Evolutionary conservation across 2,888 invertebrate genomes (phyloP).

Genomic region (Leptopilina syphax): DNA sequence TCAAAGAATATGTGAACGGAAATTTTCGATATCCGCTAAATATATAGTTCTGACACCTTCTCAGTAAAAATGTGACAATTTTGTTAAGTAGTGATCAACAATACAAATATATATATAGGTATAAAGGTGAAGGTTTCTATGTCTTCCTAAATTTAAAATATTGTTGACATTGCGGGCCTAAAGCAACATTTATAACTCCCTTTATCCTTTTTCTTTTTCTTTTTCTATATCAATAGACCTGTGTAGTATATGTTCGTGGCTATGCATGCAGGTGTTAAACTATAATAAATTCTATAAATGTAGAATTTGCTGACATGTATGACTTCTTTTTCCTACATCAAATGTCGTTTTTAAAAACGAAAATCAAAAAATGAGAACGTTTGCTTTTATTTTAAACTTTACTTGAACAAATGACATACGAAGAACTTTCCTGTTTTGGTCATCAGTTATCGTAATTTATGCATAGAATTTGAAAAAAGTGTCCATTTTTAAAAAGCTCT

Average conservation of each 20-base stretch:
- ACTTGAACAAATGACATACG: too few species aligned
- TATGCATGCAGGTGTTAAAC: conserved; percentile 27
- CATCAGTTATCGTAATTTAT: too few species aligned
- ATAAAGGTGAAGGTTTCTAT: neutral
- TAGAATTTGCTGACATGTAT: conserved; percentile 6
- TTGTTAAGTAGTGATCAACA: neutral
- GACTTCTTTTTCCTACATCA: neutral
- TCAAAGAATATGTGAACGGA: too few species aligned
- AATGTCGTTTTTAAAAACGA: too few species aligned
- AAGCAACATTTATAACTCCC: conserved; percentile 26
- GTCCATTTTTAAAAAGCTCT: neutral
- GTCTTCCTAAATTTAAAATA: conserved; percentile 9
- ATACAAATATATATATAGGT: neutral
- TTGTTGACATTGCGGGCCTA: conserved; percentile 25
- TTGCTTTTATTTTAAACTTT: too few species aligned
- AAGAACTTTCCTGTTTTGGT: too few species aligned
- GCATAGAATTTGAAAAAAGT: neutral
- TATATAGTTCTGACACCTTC: too few species aligned
- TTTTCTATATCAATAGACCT: conserved; percentile 16
- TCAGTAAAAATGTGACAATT: neutral
- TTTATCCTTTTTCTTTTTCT: conserved; percentile 13
- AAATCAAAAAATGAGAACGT: too few species aligned
- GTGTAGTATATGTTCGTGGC: neutral
- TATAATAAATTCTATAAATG: neutral
- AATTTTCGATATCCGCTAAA: too few species aligned